Base-by-base conservation (phyloP, 2,888 invertebrate species). In the Apodemia zela region DNA sequence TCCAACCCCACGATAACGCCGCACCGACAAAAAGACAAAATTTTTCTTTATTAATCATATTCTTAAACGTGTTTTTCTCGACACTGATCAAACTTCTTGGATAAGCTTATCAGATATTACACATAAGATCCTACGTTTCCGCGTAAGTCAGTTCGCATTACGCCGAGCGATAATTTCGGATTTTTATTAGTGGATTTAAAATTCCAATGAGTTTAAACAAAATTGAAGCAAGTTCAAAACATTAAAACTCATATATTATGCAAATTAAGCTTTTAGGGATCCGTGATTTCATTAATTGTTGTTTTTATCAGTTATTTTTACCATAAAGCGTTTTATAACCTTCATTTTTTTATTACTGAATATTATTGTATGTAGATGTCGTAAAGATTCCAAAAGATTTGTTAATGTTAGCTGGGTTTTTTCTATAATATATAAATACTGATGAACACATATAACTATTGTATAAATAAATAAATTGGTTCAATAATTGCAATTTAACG, bases 141-240 rank as follows among this genome's bases (percentile, higher is more conserved):
- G 60, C 66, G 65, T 66, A 69, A 68, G 63, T 63, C 69, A 57
- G 68, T 67, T 65, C 65, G 63, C 63, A 59, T 65, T 65, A 63
- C 57, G 59, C 66, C 51, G 60, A 54, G 68, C 65, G 63, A 68
- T 73, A 71, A 73, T 71, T 64, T 67, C 59, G 64, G 62, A 64
- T 66, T 70, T 73, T 73, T 73, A 73, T 71, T 69, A 57, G 29
- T 25, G 57, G 15, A 15, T 29, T 25, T 57, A 57, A 57, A 57
- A 57, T 57, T 57, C 57, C 25, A 57, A 57, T 47, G 57, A n/a
- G 25, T 57, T 54, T 25, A 54, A 54, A 54, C 21, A 21, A 54
- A 21, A 54, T 54, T 54, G 54, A 54, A 54, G 54, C 54, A 54
- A 54, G 11, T 54, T 15, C 13, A 25, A 38, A 54, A 54, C 54